Evolutionary conservation across 2,888 invertebrate genomes (phyloP), one percentile per base, ranked within the genome.

Genomic region (Nymphalis c-album): DNA sequence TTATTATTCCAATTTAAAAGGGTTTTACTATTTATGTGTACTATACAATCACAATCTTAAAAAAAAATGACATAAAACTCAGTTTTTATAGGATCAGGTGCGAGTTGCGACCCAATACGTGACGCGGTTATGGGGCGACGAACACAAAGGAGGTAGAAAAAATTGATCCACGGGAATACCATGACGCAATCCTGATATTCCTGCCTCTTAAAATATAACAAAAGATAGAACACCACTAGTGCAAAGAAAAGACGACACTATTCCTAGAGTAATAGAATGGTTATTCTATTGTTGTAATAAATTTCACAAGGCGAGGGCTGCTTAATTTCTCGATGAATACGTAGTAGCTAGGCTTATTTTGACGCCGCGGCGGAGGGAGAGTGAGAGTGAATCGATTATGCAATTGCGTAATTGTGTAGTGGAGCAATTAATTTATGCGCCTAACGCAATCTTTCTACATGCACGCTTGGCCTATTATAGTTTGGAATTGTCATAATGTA

Each of bases 151-250:
- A 69, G 47, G 61, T 69, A 70, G 74, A 81, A 82, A 83, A 84
- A 84, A 80, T 71, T 75, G 72, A 77, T 78, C 80, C 79, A 70
- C 71, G 80, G 84, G 81, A 84, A 83, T 83, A 78, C 83, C 85
- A 80, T 71, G 64, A 71, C 77, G 80, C 83, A 81, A 75, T 76
- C 72, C 73, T 48, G 10, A 57, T 57, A 64, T 53, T 72, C 68
- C 60, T 67, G 63, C 63, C 63, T 51, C 40, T 58, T 31, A 55
- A 60, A 65, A 60, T 53, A 67, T 60, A 64, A 67, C 51, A 70
- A 69, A 47, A 60, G 7, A 55, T 55, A 58, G 5, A 58, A 60
- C 45, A 17, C 18, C 7, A 16, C 16, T 20, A 26, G 8, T 13
- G 10, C 17, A 60, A 60, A 40, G 18, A 6, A 40, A 60, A 40